Evolutionary conservation across 2,113 vertebrate genomes (phyloP), one percentile per base, ranked within the genome.

Genomic region (Centropus bengalensis): DNA sequence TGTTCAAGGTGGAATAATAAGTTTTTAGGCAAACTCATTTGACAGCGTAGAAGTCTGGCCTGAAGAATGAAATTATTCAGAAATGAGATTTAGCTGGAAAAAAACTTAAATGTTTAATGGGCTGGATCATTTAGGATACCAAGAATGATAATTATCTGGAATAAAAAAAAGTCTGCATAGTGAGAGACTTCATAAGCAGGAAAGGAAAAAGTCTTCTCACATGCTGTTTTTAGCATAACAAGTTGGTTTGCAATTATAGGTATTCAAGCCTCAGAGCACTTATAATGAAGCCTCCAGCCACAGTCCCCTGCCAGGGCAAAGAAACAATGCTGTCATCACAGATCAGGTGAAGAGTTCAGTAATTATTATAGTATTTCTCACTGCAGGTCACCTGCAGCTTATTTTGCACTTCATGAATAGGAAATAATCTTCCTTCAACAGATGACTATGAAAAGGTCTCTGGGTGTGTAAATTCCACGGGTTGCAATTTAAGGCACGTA

Each of bases 291-390:
- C 17, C 51, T 69, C 51, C 86, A 91, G 81, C 54, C 84, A 93
- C 66, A 94, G 47, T 42, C 33, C n/a, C 93, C 87, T 89, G 77
- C 81, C 75, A 88, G 84, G 5, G 71, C 89, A 88, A 15, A 85
- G 89, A 91, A 91, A 59, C 89, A 73, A 73, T 70, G 71, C 68
- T 94, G 75, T 14, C 68, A 47, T 9, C 78, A 55, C 42, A 68
- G 62, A 20, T 24, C 91, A 88, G 59, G 78, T 33, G 88, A 52
- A 36, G 26, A 59, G 73, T 33, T 42, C 74, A 52, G 71, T 19
- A 73, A 70, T 75, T 73, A 75, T 24, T 9, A 21, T 70, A 38
- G 62, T 51, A 55, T 71, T 55, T 19, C 70, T 79, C 91, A 21
- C 63, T 76, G 91, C 58, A 76, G 91, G 70, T 67, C 66, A 54